Percentiles rank a stretch among this genome's conserved stretches.
Conservation (phyloP, 2,797 vertebrate species). For the Psittacula derbiana region DNA sequence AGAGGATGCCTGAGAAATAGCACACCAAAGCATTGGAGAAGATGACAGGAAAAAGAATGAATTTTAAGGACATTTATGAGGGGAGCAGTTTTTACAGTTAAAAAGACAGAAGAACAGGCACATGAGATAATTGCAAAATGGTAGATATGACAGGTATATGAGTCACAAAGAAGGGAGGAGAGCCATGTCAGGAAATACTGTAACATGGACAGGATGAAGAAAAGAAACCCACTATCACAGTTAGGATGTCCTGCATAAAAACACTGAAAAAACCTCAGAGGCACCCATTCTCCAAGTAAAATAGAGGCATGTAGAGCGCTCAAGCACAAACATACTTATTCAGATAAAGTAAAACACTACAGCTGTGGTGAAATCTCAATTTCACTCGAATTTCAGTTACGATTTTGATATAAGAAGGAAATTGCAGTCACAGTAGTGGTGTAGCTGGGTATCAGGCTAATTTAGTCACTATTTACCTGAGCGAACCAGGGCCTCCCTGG, state of each 20-base stretch:
- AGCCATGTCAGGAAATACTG: background rate
- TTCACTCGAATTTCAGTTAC: background rate
- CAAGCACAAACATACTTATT: background rate
- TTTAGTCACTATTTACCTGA: background rate
- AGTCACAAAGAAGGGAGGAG: background rate
- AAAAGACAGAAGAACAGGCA: background rate
- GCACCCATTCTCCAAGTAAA: background rate
- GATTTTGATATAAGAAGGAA: background rate
- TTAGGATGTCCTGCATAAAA: background rate
- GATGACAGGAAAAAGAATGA: background rate
- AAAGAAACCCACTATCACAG: background rate
- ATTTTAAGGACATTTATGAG: background rate
- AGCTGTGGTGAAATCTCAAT: background rate
- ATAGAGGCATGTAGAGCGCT: background rate
- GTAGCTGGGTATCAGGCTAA: background rate
- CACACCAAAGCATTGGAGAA: background rate
- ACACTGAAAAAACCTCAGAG: background rate
- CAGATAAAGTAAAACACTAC: background rate
- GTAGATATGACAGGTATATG: background rate
- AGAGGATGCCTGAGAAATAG: background rate
- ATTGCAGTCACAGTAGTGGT: background rate
- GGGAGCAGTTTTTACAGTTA: background rate
- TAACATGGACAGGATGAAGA: background rate
- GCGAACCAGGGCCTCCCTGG: background rate
- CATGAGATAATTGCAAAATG: background rate